Conservation (phyloP, 92 coral and sea anemone genomes). For the Porites lobata region DNA sequence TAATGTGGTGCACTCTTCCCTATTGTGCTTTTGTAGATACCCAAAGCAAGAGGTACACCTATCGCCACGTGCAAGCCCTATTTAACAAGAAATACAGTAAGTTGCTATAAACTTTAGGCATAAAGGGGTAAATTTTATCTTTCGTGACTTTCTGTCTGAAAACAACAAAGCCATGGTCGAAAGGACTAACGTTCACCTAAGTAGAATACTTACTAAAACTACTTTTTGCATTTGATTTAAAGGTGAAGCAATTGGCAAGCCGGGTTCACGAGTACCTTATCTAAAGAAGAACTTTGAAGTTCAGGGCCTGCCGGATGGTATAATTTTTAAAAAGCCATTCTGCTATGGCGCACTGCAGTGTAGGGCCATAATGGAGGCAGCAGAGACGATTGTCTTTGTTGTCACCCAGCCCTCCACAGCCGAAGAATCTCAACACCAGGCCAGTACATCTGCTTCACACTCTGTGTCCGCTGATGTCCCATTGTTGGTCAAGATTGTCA, state of each 20-base stretch:
- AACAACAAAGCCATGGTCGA: no score
- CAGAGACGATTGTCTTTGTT: constrained; percentile 45
- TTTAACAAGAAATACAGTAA: constrained; percentile 53
- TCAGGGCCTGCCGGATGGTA: constrained; percentile 51
- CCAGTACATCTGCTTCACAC: neutral
- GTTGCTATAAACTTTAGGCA: neutral
- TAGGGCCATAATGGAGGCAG: constrained; percentile 55
- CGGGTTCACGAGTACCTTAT: constrained; percentile 59
- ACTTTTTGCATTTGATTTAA: neutral
- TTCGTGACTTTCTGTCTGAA: no score
- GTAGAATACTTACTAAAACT: no score
- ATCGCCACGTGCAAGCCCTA: constrained; percentile 24
- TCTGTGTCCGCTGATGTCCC: neutral
- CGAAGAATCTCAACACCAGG: neutral
- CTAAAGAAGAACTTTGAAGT: constrained; percentile 59
- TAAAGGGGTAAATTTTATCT: no score
- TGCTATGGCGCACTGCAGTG: constrained; percentile 61
- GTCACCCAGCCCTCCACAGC: neutral
- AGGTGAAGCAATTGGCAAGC: constrained; percentile 66
- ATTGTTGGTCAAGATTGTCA: neutral
- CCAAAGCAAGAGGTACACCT: constrained; percentile 11
- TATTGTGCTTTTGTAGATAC: neutral
- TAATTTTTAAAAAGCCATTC: constrained; percentile 62
- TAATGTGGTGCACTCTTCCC: neutral
- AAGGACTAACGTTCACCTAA: no score